Evolutionary conservation across 2,113 vertebrate species (phyloP).

Genomic region (Plestiodon gilberti): DNA sequence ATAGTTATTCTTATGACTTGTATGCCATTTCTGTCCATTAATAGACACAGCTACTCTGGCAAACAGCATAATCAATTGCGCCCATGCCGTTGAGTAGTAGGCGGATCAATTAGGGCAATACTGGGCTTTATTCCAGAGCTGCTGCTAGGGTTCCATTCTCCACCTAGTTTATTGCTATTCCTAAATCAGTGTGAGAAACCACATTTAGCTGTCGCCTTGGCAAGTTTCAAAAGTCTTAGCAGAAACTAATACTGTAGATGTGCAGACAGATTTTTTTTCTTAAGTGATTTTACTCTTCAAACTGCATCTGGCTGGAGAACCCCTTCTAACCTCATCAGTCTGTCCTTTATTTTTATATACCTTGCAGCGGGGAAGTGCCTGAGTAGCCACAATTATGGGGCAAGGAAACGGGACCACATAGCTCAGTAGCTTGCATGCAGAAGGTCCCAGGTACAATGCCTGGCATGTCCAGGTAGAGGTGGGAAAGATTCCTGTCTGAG

Average conservation of each 20-base stretch:
- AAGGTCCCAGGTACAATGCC: no score
- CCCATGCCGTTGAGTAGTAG: slow-evolving; percentile 25
- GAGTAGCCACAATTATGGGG: not conserved
- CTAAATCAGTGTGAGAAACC: slow-evolving; percentile 18
- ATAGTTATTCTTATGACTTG: not conserved
- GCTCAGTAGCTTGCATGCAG: no score
- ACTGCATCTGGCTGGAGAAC: slow-evolving; percentile 2
- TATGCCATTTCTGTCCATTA: not conserved
- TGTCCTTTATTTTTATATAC: not conserved
- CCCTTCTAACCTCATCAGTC: no score
- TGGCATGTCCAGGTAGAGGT: no score
- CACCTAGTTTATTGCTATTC: not conserved
- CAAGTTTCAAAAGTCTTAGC: not conserved
- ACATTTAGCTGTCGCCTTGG: not conserved
- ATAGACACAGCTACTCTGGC: not conserved
- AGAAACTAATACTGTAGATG: not conserved
- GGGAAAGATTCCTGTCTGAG: no score
- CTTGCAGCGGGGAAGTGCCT: not conserved
- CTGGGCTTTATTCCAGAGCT: slow-evolving; percentile 3
- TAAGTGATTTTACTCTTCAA: not conserved
- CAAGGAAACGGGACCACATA: no score
- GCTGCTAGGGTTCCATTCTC: not conserved
- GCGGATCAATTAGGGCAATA: slow-evolving; percentile 16
- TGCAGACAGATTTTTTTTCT: not conserved
- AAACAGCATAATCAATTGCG: slow-evolving; percentile 24